These are phyloP conservation scores for Eristalinus aeneus DNA, from an alignment of 2,888 invertebrate species.

Conservation along the genomic window DNA sequence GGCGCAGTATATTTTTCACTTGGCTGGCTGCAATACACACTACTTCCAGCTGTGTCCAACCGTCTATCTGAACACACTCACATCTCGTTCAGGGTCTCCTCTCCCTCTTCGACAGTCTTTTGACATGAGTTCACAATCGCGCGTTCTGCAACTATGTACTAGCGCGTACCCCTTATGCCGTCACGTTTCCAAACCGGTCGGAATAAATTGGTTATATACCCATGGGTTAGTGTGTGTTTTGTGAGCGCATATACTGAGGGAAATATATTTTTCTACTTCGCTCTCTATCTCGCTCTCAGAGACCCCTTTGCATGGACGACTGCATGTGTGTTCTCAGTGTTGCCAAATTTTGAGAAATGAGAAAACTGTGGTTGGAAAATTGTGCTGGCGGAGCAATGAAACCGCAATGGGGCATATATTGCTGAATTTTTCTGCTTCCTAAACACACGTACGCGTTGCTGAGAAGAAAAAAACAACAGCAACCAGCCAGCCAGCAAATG, in stretches of 20 bases:
- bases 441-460: neutral
- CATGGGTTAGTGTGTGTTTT: neutral
- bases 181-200: neutral
- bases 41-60: neutral
- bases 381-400: conserved; percentile 1
- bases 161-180: neutral
- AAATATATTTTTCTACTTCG: neutral
- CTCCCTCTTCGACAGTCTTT: neutral
- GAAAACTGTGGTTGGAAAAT: conserved; percentile 25
- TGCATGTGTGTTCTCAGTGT: conserved; percentile 31
- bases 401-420: conserved; percentile 21
- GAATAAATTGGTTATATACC: neutral
- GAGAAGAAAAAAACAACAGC: neutral
- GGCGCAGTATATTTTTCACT: neutral
- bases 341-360: conserved; percentile 60
- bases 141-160: neutral
- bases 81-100: neutral
- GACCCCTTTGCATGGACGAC: conserved; percentile 2
- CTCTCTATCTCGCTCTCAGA: conserved; percentile 17
- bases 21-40: neutral
- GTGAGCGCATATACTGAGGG: neutral
- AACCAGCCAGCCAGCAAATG: neutral
- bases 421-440: conserved; percentile 56
- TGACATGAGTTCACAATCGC: neutral
- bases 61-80: neutral